Evolutionary conservation across 92 coral and sea anemone species (phyloP).

Genomic region (Actinostola sp.): DNA sequence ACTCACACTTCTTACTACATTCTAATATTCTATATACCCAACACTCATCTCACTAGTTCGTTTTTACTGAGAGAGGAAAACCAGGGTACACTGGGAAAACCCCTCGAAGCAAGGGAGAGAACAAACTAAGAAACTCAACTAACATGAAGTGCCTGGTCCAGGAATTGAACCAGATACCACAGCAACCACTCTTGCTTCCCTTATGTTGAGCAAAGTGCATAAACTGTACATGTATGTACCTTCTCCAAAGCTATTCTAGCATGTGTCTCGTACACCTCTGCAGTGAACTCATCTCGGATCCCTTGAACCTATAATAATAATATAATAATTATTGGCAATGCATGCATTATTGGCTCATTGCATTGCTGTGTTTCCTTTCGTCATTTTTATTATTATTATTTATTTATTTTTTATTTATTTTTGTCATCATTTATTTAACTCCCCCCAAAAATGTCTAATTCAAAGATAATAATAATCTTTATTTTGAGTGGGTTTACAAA

Average conservation of each 20-base stretch:
- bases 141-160: no score
- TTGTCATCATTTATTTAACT: no score
- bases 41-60: no score
- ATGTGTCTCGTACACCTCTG: slow-evolving; percentile 93
- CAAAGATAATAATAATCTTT: not conserved
- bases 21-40: no score
- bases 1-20: no score
- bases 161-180: no score
- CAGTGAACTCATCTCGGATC: slow-evolving; percentile 92
- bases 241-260: slow-evolving; percentile 99
- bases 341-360: not conserved
- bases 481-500: not conserved
- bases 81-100: no score
- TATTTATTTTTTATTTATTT: not conserved
- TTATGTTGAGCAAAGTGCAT: not conserved
- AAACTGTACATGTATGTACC: slow-evolving; percentile 28
- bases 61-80: no score
- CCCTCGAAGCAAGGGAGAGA: no score
- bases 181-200: no score
- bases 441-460: not conserved
- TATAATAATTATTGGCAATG: not conserved
- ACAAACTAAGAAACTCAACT: no score
- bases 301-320: slow-evolving; percentile 86
- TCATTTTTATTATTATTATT: not conserved
- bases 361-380: not conserved